phyloP scores from a whole-genome alignment of 2,888 invertebrate species.

The Xanthorhoe spadicearia region DNA sequence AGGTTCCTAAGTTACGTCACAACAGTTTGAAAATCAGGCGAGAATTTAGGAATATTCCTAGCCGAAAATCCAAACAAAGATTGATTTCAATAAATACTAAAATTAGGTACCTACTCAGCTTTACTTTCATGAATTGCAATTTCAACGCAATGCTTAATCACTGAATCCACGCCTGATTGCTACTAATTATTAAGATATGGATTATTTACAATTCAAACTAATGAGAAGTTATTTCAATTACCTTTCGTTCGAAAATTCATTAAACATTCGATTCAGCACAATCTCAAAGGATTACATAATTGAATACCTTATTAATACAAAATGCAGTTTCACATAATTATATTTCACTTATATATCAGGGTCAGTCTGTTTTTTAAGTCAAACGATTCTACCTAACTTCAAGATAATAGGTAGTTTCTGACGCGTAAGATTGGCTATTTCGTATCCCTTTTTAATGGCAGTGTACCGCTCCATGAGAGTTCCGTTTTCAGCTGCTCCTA shows the following conservation, averaged over 20 bases:
- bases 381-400: not conserved
- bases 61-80: not conserved
- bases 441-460: not conserved
- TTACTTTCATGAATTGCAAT: not conserved
- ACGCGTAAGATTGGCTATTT: not conserved
- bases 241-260: constrained; percentile 3
- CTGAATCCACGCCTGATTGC: constrained; percentile 26
- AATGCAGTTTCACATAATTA: constrained; percentile 18
- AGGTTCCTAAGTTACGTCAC: constrained; percentile 35
- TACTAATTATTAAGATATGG: constrained; percentile 42
- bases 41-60: constrained; percentile 20
- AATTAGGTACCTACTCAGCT: not conserved
- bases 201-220: constrained; percentile 41
- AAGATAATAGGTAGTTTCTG: not conserved
- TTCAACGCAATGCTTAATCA: not conserved
- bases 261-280: constrained; percentile 26
- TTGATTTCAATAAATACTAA: not conserved
- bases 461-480: not conserved
- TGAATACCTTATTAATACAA: constrained; percentile 9
- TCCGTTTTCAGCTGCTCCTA: not conserved
- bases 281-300: constrained; percentile 10
- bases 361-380: not conserved
- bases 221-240: constrained; percentile 19
- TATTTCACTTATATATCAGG: not conserved
- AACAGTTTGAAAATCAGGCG: constrained; percentile 34